Evolutionary conservation across 2,888 invertebrate species (phyloP), one percentile per base, ranked within the genome.

Genomic region (Neoscelio sp.): DNA sequence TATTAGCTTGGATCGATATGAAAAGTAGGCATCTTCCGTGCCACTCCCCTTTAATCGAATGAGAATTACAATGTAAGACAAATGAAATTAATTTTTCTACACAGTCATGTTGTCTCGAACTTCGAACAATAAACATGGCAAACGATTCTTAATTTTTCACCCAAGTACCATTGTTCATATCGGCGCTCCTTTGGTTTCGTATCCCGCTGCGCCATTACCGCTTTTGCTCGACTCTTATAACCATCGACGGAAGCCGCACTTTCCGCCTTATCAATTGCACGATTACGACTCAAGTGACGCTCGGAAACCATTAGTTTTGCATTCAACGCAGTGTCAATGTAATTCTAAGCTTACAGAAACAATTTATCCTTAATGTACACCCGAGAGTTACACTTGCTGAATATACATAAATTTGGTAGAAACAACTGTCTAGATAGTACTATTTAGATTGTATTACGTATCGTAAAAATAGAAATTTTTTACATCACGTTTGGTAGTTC

Each of bases 191-290:
- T 50, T 26, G 38, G 13, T 26, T 46, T 35, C 6, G 44, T 58
- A 58, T 70, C 48, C 56, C 48, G 40, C 56, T 18, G 65, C 18
- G 38, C 58, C 64, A 56, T 71, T 58, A 44, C 42, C 40, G 44
- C 28, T 18, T 20, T 23, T 50, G 33, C 64, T 30, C 46, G 15
- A n/a, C 23, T 62, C 20, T 23, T 23, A 28, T 5, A 13, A 18
- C 35, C 30, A 35, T 60, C 65, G n/a, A n/a, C n/a, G 65, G 67
- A 71, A 64, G 71, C 67, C 52, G 42, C 44, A 65, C 58, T 78
- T 78, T 60, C 65, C 52, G 71, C 23, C 42, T 71, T 65, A 71
- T 48, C 65, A 64, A 65, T 77, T 64, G 54, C 62, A 48, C 46
- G 46, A 52, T 60, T 68, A 38, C 40, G 12, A 42, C 23, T 56